Conservation (phyloP, 2,888 invertebrate genomes). For the Amphipoea oculea region DNA sequence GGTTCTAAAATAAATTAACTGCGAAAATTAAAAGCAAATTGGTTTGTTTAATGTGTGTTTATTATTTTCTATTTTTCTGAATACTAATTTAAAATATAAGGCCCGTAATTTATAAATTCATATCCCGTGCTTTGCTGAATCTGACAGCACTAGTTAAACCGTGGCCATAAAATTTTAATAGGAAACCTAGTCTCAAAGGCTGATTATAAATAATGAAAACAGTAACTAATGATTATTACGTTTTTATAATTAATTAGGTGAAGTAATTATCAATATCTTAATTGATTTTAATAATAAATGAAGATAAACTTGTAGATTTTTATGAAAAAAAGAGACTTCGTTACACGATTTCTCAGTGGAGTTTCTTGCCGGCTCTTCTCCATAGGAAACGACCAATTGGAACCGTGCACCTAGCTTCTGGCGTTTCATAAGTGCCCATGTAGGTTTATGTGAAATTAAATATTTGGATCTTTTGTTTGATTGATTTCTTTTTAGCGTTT, state of each 20-base stretch:
- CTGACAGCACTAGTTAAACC: slow-evolving; percentile 5
- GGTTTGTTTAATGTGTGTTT: neutral
- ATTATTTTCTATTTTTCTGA: neutral
- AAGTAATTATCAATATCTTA: slow-evolving; percentile 3
- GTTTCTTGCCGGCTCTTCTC: neutral
- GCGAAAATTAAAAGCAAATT: neutral
- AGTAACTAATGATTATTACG: neutral
- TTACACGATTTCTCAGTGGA: neutral
- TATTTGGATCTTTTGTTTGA: too few species aligned
- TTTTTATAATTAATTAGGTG: slow-evolving; percentile 10
- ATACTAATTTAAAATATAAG: neutral
- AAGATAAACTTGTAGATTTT: neutral
- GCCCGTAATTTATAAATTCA: neutral
- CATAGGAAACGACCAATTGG: neutral
- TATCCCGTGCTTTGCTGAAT: slow-evolving; percentile 1
- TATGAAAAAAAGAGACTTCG: neutral
- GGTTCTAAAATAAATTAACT: neutral
- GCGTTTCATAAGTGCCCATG: too few species aligned
- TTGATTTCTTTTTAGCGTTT: neutral
- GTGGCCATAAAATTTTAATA: neutral
- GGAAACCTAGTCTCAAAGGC: neutral
- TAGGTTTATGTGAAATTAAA: too few species aligned
- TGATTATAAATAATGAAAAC: neutral
- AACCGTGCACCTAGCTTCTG: neutral
- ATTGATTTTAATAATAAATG: slow-evolving; percentile 15